These are phyloP conservation scores for Rhinoderma darwinii DNA, from an alignment of 2,113 vertebrate genomes.

Conservation along the genomic window DNA sequence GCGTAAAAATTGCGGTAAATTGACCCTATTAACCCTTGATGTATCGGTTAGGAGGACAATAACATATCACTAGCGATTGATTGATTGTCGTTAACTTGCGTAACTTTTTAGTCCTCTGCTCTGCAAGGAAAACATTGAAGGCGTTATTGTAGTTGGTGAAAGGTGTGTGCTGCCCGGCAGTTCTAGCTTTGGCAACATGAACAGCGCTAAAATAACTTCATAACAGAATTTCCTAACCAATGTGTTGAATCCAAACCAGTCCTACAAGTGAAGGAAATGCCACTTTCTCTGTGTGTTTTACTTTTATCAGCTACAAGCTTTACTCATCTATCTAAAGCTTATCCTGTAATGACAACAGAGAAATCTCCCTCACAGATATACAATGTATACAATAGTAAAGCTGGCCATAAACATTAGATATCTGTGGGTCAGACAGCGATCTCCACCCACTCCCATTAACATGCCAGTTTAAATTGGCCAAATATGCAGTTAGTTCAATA, in stretches of 20 bases:
- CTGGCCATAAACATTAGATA: too few species aligned
- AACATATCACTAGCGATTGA: not conserved
- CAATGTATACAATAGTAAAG: not conserved
- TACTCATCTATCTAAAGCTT: not conserved
- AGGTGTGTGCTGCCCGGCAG: not conserved
- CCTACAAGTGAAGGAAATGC: conserved; percentile 1
- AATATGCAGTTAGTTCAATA: too few species aligned
- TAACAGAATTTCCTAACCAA: not conserved
- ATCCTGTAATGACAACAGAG: not conserved
- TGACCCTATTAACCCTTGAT: not conserved
- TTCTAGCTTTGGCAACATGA: not conserved
- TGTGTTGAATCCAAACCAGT: conserved; percentile 17
- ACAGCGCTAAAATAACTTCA: not conserved
- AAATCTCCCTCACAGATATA: not conserved
- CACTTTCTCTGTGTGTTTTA: not conserved
- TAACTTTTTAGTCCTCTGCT: too few species aligned
- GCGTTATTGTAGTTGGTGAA: not conserved
- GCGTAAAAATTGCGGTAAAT: not conserved
- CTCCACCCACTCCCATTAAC: too few species aligned
- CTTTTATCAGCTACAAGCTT: not conserved
- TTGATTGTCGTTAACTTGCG: too few species aligned
- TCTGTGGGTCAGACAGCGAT: too few species aligned
- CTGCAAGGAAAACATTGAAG: not conserved
- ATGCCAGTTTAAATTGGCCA: too few species aligned
- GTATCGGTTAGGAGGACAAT: not conserved